phyloP scores from a whole-genome alignment of 2,888 invertebrate species.

The Chymomyza fuscimana region DNA sequence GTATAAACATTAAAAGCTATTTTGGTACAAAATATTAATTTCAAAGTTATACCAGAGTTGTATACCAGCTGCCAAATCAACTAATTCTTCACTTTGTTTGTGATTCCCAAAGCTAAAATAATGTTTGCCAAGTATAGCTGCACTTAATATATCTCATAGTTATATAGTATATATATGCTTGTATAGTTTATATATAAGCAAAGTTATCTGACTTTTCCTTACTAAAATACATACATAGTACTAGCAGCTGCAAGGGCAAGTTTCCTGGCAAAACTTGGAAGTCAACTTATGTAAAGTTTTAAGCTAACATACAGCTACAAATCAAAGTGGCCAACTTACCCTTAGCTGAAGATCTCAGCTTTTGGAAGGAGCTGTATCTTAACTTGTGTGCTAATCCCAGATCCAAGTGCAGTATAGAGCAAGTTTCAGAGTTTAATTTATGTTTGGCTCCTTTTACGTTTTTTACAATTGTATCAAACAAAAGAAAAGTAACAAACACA shows the following conservation, averaged over 20 bases:
- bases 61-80: no score
- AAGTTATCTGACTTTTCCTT: neutral
- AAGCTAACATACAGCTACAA: conserved; percentile 41
- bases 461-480: conserved; percentile 13
- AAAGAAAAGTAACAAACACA: neutral
- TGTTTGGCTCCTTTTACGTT: conserved; percentile 18
- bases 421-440: conserved; percentile 41
- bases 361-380: neutral
- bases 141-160: no score
- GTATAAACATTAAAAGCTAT: no score
- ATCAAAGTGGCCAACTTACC: conserved; percentile 47
- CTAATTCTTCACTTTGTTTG: no score
- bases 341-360: neutral
- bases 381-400: conserved; percentile 46
- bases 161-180: no score
- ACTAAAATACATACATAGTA: neutral
- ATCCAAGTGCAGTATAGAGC: conserved; percentile 44
- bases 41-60: no score
- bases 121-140: no score
- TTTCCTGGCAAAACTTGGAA: neutral
- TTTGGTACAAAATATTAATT: no score
- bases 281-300: conserved; percentile 35
- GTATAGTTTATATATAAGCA: no score
- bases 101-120: no score
- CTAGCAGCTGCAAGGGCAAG: neutral